Percentiles rank a stretch among this genome's conserved stretches.
phyloP scores from a whole-genome alignment of 30 jellyfish, hydroid and myxozoan species.

The Hydractinia symbiolongicarpus region DNA sequence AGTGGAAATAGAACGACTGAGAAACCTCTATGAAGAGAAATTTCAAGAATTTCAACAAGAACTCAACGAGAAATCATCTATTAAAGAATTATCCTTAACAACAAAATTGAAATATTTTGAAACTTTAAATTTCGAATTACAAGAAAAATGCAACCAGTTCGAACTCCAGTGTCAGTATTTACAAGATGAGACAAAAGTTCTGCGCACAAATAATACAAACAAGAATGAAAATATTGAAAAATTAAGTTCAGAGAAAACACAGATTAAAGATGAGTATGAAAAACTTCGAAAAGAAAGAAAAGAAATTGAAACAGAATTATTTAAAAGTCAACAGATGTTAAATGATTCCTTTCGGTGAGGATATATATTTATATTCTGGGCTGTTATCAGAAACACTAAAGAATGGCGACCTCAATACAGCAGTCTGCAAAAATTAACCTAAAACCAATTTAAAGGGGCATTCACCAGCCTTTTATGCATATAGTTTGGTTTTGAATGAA shows the following conservation, averaged over 20 bases:
- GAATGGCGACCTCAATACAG: too few relatives aligned
- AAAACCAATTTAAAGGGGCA: too few relatives aligned
- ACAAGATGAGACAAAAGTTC: neutral
- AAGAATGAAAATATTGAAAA: neutral
- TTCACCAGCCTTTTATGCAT: too few relatives aligned
- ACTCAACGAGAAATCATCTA: neutral
- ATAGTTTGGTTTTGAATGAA: too few relatives aligned
- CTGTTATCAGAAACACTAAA: too few relatives aligned
- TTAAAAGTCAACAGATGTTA: conserved; percentile 4
- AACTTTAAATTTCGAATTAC: neutral
- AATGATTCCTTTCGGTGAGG: neutral
- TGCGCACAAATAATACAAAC: neutral
- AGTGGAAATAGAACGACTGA: neutral
- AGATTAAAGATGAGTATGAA: neutral
- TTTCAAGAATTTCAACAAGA: conserved; percentile 3
- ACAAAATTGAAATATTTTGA: neutral
- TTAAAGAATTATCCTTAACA: conserved; percentile 1
- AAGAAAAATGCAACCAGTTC: neutral
- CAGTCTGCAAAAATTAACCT: too few relatives aligned
- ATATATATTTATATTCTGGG: too few relatives aligned
- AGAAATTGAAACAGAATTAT: conserved; percentile 1
- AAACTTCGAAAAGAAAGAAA: neutral
- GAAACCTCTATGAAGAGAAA: neutral
- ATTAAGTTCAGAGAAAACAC: neutral
- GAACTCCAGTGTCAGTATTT: neutral